These are phyloP conservation scores for Pollenia griseotomentosa DNA, from an alignment of 2,888 invertebrate species.

Conservation along the genomic window DNA sequence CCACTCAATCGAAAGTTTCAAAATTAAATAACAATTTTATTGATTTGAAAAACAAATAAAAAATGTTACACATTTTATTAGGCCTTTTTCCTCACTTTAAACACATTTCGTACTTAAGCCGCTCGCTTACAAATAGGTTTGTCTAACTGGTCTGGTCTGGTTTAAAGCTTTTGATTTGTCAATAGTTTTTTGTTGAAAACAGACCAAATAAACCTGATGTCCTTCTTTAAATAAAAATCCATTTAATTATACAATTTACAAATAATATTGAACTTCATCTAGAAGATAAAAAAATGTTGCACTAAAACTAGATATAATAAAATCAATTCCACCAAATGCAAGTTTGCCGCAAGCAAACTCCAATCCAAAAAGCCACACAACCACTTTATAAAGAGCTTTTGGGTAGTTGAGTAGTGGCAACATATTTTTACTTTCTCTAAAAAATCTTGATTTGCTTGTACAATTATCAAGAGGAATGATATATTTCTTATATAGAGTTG, in stretches of 20 bases:
- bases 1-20: background rate
- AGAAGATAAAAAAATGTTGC: conserved; percentile 36
- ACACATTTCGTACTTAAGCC: background rate
- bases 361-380: conserved; percentile 7
- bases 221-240: conserved; percentile 63
- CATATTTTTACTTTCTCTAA: conserved; percentile 68
- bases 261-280: conserved; percentile 70
- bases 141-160: background rate
- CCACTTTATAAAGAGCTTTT: conserved; percentile 14
- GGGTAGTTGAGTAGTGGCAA: background rate
- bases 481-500: background rate
- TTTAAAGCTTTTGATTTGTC: conserved; percentile 33
- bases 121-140: conserved; percentile 25
- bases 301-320: conserved; percentile 34
- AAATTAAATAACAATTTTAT: background rate
- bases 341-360: conserved; percentile 33
- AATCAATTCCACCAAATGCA: conserved; percentile 49
- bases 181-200: background rate
- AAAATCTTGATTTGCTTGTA: conserved; percentile 52
- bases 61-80: background rate
- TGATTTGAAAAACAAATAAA: conserved; percentile 4
- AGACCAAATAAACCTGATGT: conserved; percentile 49
- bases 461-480: conserved; percentile 43
- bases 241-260: conserved; percentile 66
- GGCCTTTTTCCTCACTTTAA: background rate